Conservation (phyloP, 1,140 invertebrate species). For the Lepidurus apus region DNA sequence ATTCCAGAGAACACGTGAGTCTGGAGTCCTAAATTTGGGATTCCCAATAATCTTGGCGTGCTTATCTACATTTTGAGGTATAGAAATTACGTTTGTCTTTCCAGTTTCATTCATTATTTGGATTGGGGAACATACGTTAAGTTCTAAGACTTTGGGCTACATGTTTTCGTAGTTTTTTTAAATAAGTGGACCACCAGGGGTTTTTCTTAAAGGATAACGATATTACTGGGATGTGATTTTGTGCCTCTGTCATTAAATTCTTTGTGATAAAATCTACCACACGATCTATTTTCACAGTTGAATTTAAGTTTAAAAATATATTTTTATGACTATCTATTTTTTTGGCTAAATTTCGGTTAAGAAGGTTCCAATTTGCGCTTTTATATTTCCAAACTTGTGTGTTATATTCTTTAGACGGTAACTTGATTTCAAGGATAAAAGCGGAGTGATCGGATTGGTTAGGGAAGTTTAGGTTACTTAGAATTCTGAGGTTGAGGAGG, state of each 20-base stretch:
- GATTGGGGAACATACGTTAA: not conserved
- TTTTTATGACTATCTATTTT: not conserved
- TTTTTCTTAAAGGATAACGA: not conserved
- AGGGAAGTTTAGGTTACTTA: slow-evolving; percentile 11
- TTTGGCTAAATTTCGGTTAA: not conserved
- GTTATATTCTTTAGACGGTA: not conserved
- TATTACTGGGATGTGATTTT: not conserved
- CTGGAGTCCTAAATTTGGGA: not conserved
- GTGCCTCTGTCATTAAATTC: not conserved
- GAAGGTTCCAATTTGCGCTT: not conserved
- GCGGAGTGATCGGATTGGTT: slow-evolving; percentile 17
- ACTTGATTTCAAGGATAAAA: slow-evolving; percentile 5
- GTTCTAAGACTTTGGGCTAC: not conserved
- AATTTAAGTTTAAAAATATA: not conserved
- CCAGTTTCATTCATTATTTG: not conserved
- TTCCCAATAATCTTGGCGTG: not conserved
- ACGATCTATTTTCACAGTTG: not conserved
- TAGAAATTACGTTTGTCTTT: not conserved
- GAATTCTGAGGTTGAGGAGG: not conserved
- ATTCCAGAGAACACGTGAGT: not conserved
- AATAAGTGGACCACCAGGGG: not conserved
- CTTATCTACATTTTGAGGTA: not conserved
- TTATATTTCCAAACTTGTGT: not conserved
- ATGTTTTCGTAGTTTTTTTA: not conserved
- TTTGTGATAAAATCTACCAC: not conserved